Evolutionary conservation across 2,113 vertebrate species (phyloP).

Genomic region (Brachionichthys hirsutus): DNA sequence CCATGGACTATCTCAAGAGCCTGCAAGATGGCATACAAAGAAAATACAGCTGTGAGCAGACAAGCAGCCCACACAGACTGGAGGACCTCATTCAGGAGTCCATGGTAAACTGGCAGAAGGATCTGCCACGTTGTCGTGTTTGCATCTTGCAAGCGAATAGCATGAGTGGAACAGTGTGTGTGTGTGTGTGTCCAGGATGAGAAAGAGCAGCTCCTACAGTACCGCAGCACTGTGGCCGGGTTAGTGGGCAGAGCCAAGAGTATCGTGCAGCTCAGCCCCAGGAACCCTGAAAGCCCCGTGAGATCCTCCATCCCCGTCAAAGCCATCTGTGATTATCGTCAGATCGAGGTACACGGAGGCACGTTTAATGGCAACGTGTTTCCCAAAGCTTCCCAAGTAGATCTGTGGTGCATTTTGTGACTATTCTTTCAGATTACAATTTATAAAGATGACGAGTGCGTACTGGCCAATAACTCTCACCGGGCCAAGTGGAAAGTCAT

Average conservation of each 20-base stretch:
- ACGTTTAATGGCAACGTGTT: too few relatives aligned
- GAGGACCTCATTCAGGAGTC: constrained; percentile 97
- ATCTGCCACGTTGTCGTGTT: neutral
- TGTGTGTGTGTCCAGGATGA: constrained; percentile 87
- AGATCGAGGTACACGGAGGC: constrained; percentile 87
- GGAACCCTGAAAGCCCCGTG: constrained; percentile 86
- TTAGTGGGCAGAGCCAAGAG: constrained; percentile 91
- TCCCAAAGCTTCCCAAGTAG: neutral
- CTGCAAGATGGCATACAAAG: constrained; percentile 90
- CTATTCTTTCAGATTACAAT: constrained; percentile 89
- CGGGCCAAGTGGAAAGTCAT: constrained; percentile 99
- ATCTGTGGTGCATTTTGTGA: neutral
- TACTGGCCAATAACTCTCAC: constrained; percentile 92
- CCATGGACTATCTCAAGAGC: constrained; percentile 89
- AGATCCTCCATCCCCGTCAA: constrained; percentile 92
- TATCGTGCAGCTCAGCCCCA: constrained; percentile 90
- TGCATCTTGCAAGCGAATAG: neutral
- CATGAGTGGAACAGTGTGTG: neutral
- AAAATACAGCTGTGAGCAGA: constrained; percentile 92
- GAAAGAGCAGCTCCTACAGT: constrained; percentile 96
- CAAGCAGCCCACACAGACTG: constrained; percentile 89
- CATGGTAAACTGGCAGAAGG: constrained; percentile 81
- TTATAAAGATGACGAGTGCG: constrained; percentile 96
- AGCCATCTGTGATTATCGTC: constrained; percentile 97
- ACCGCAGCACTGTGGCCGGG: constrained; percentile 89